Evolutionary conservation across 2,888 invertebrate genomes (phyloP), one percentile per base, ranked within the genome.

Genomic region (Eubasilissa splendida): DNA sequence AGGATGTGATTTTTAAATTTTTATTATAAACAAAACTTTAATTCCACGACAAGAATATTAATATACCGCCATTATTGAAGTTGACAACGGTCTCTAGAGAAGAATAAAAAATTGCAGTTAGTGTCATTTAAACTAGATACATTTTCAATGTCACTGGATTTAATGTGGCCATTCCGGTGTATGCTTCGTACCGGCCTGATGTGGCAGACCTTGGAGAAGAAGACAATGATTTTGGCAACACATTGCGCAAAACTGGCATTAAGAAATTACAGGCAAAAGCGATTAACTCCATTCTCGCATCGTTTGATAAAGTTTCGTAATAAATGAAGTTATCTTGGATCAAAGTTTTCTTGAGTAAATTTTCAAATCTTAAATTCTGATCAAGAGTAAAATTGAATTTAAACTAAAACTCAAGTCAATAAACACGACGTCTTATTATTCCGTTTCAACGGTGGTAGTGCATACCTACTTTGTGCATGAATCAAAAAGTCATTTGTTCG

Each of bases 241-340:
- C 31, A 70, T 70, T 70, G 70, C 70, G 70, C 70, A 53, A 70
- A 53, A 22, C 33, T 33, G 52, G 22, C 70, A 70, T 70, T 70
- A 70, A 70, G 70, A 70, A 70, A 58, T 73, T 73, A 73, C 71
- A 31, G 7, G 12, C 71, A n/a, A 56, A 73, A 31, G 33, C 71
- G 71, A 71, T 56, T 73, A 73, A 73, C 31, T 73, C 33, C 71
- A 33, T 14, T 58, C 58, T 73, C 71, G 71, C 71, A n/a, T n/a
- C 71, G 71, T 56, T 56, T 73, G 56, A 73, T 58, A 58, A 73
- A 73, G 33, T 73, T 73, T 73, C 71, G 33, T 73, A 73, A 73
- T 58, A 73, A 73, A 73, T 73, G 71, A 73, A 73, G 56, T 73
- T 73, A 73, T 73, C 71, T 73, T 56, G 71, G 71, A 73, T 73